Evolutionary conservation across 2,113 vertebrate species (phyloP).

Genomic region (Channa argus): DNA sequence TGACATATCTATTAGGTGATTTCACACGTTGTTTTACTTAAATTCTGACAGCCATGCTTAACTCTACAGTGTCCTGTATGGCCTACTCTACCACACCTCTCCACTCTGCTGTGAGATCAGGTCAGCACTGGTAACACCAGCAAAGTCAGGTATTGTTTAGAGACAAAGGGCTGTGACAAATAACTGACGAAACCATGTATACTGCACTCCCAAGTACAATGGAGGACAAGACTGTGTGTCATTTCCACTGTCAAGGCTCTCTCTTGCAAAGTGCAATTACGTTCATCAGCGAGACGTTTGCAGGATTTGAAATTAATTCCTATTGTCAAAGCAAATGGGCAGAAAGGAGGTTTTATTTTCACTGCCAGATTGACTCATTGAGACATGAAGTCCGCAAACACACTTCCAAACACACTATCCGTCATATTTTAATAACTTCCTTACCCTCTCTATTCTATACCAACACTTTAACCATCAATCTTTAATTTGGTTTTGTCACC

Average conservation of each 20-base stretch:
- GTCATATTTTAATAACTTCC: neutral
- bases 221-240: slow-evolving; percentile 57
- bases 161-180: slow-evolving; percentile 66
- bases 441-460: neutral
- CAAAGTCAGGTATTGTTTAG: slow-evolving; percentile 51
- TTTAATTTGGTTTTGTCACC: too few species aligned
- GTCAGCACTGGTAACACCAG: slow-evolving; percentile 44
- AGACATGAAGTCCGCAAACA: neutral
- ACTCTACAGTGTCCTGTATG: neutral
- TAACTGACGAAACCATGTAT: slow-evolving; percentile 50
- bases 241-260: slow-evolving; percentile 58
- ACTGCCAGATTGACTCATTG: slow-evolving; percentile 25
- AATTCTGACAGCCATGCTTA: neutral
- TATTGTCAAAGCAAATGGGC: slow-evolving; percentile 61
- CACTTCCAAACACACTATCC: slow-evolving; percentile 19
- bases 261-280: slow-evolving; percentile 65
- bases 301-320: slow-evolving; percentile 70
- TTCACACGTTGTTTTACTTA: neutral
- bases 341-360: neutral
- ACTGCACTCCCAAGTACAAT: slow-evolving; percentile 49
- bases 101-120: slow-evolving; percentile 7
- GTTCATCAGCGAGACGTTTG: slow-evolving; percentile 56
- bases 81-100: neutral
- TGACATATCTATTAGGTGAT: too few species aligned
- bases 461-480: neutral